These are phyloP conservation scores for Hecatera dysodea DNA, from an alignment of 2,888 invertebrate species.

Conservation along the genomic window DNA sequence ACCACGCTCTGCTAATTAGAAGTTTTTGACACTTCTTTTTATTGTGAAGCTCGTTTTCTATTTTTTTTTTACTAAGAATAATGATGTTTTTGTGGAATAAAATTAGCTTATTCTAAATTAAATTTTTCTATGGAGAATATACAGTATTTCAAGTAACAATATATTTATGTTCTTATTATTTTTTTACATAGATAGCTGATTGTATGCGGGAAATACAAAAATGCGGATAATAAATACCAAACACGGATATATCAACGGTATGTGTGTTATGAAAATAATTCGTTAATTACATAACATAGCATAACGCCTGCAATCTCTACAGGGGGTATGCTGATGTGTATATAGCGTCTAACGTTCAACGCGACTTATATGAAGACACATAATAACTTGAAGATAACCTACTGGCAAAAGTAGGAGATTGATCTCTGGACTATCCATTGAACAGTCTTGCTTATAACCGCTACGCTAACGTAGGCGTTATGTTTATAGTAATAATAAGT, in stretches of 20 bases:
- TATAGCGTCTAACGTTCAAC: not conserved
- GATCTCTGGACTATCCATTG: not conserved
- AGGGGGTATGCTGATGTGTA: not conserved
- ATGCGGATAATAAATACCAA: not conserved
- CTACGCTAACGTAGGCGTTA: not conserved
- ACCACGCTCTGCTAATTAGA: constrained; percentile 93
- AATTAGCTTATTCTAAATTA: too few relatives aligned
- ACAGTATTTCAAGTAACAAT: too few relatives aligned
- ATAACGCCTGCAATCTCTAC: not conserved
- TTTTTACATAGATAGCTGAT: too few relatives aligned
- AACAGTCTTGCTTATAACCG: not conserved
- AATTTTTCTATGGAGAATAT: too few relatives aligned
- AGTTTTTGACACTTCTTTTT: not conserved
- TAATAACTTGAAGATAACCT: not conserved
- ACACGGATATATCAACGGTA: not conserved
- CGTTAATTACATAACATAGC: not conserved
- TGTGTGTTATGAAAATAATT: not conserved
- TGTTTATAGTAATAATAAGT: not conserved
- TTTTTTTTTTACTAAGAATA: too few relatives aligned
- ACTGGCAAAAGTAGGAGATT: not conserved
- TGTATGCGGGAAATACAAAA: not conserved
- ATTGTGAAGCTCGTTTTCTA: too few relatives aligned
- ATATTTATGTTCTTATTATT: too few relatives aligned
- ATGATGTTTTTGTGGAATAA: too few relatives aligned
- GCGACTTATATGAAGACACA: not conserved